phyloP scores from a whole-genome alignment of 2,797 vertebrate genomes.

The Valencia hispanica region DNA sequence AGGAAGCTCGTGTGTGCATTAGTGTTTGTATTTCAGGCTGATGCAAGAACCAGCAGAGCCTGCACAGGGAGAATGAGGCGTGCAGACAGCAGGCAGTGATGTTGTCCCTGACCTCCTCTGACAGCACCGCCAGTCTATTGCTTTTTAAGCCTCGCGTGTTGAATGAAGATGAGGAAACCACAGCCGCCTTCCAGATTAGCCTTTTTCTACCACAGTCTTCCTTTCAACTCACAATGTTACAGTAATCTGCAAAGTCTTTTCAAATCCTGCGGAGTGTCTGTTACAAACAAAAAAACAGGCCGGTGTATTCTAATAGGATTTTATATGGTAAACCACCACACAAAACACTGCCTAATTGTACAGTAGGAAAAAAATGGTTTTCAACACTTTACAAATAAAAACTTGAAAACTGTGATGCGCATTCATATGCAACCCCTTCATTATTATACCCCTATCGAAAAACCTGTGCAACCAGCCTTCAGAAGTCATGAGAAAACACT shows the following conservation, averaged over 20 bases:
- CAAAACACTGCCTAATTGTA: background rate
- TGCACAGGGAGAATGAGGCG: constrained; percentile 7
- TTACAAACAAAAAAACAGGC: background rate
- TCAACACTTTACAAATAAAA: background rate
- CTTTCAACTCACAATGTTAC: background rate
- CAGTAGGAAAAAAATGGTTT: background rate
- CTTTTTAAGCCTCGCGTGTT: constrained; percentile 35
- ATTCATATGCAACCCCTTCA: background rate
- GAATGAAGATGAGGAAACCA: constrained; percentile 52
- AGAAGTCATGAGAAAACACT: background rate
- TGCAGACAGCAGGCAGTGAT: constrained; percentile 22
- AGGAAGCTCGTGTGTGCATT: constrained; percentile 21
- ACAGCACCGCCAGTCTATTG: constrained; percentile 23
- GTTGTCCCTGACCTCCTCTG: constrained; percentile 41
- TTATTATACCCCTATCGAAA: background rate
- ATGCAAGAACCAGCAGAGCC: constrained; percentile 25
- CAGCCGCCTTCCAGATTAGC: constrained; percentile 29
- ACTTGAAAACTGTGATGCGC: background rate
- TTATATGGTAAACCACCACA: background rate
- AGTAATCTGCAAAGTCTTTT: background rate
- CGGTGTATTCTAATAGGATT: background rate
- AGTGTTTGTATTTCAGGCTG: constrained; percentile 8
- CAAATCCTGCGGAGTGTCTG: background rate
- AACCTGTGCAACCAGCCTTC: background rate
- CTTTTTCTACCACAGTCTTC: constrained; percentile 23